Evolutionary conservation across 2,113 vertebrate species (phyloP), one percentile per base, ranked within the genome.

Genomic region (Ceyx margarethae): DNA sequence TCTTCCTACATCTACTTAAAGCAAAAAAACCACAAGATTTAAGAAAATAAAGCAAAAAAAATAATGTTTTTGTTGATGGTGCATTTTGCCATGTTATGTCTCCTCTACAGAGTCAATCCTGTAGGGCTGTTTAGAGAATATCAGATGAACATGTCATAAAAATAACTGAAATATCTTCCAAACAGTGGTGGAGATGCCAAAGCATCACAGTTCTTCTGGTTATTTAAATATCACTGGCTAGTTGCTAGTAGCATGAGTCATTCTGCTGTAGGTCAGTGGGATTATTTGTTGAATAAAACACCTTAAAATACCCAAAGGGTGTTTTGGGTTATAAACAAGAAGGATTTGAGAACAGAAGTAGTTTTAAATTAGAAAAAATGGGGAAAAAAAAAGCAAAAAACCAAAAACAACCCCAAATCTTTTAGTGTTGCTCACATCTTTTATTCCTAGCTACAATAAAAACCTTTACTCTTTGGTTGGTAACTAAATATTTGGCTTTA

Each of bases 161-260:
- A 96, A 85, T 90, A 85, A 83, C 33, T 54, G 23, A 90, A 85
- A 81, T 26, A 65, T 28, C 5, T 91, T 77, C n/a, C n/a, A 74
- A 91, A 83, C 4, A 80, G 33, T 45, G 22, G 31, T 56, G 73
- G 9, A 72, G 46, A 87, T 62, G 51, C 37, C 72, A 95, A 80
- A 91, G 60, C 25, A 92, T n/a, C 25, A 58, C 23, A 67, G 4
- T 77, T 77, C 56, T 83, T 83, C 57, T 37, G 37, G 37, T 74
- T 93, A 77, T 10, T 85, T 82, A 61, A 89, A 54, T 81, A 78
- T 68, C 57, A 91, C 28, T 51, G 46, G 23, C 48, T 81, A 81
- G 46, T 77, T 3, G 1, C 4, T 71, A 56, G 15, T 57, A 22
- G 23, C 73, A 6, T 57, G 72, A 85, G 54, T 76, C 50, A 75